Percentiles rank a stretch among this genome's conserved stretches.
Evolutionary conservation across 2,113 vertebrate species (phyloP).

Genomic region (Scomber colias): DNA sequence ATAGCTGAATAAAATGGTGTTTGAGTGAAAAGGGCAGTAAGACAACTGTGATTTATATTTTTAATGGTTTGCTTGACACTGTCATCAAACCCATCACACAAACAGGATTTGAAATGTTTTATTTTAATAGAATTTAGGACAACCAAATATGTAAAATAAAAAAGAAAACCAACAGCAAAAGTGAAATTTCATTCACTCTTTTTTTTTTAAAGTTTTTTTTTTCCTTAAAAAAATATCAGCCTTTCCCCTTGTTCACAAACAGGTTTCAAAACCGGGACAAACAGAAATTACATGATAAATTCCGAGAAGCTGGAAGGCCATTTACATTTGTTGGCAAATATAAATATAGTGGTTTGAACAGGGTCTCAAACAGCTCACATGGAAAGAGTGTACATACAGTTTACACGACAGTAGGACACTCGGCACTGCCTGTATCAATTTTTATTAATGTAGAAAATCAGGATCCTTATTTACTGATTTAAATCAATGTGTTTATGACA

Average conservation of each 20-base stretch:
- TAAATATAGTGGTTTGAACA: conserved; percentile 89
- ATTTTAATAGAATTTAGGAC: conserved; percentile 84
- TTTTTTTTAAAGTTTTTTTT: conserved; percentile 55
- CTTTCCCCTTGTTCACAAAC: conserved; percentile 82
- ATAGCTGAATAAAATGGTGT: not conserved
- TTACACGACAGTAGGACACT: conserved; percentile 79
- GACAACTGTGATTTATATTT: conserved; percentile 54
- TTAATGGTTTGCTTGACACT: conserved; percentile 73
- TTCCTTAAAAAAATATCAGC: conserved; percentile 86
- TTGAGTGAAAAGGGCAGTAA: conserved; percentile 42
- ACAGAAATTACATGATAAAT: conserved; percentile 75
- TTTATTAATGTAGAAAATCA: conserved; percentile 84
- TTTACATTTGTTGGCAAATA: conserved; percentile 86
- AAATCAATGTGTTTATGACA: conserved; percentile 78
- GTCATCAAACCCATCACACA: conserved; percentile 74
- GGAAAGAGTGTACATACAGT: conserved; percentile 81
- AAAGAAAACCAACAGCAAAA: conserved; percentile 76
- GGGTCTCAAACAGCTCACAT: conserved; percentile 81
- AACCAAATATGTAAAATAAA: conserved; percentile 84
- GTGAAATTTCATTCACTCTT: conserved; percentile 72
- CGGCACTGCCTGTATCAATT: conserved; percentile 79
- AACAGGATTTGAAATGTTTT: conserved; percentile 82
- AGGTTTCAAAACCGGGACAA: conserved; percentile 74
- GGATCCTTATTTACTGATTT: conserved; percentile 64
- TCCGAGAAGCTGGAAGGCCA: conserved; percentile 82